Percentiles rank a stretch among this genome's conserved stretches.
Conservation (phyloP, 2,888 invertebrate genomes). For the Latrodectus elegans region DNA sequence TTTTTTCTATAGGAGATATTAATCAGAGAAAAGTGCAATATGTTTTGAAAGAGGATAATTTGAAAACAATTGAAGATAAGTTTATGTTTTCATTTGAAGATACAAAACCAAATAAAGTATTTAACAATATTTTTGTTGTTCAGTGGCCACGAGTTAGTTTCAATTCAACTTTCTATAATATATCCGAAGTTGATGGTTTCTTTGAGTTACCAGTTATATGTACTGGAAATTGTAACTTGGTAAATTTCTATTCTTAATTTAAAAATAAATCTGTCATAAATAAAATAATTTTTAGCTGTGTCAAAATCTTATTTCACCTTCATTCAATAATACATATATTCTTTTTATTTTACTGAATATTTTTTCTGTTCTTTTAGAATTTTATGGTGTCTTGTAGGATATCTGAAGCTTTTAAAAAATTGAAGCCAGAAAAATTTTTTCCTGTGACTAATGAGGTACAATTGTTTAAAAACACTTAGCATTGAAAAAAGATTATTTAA, state of each 20-base stretch:
- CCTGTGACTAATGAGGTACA: no score
- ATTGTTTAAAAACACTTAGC: no score
- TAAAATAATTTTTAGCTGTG: no score
- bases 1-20: constrained; percentile 73
- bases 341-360: no score
- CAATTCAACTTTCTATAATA: constrained; percentile 71
- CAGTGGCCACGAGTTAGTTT: constrained; percentile 74
- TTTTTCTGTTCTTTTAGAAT: no score
- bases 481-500: no score
- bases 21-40: constrained; percentile 73
- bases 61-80: constrained; percentile 72
- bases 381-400: no score
- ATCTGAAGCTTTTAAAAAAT: no score
- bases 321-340: no score
- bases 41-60: constrained; percentile 72
- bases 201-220: constrained; percentile 73
- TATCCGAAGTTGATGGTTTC: constrained; percentile 73
- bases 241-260: constrained; percentile 40
- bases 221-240: constrained; percentile 73
- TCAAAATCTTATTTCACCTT: no score
- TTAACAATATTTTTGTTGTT: constrained; percentile 73
- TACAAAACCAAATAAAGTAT: constrained; percentile 73
- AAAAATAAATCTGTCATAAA: no score
- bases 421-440: no score
- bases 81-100: constrained; percentile 74